A percentile compares a stretch with the other conserved stretches of the same genome.
Evolutionary conservation across 1,140 invertebrate species (phyloP).

Genomic region (Mactra quadrangularis): DNA sequence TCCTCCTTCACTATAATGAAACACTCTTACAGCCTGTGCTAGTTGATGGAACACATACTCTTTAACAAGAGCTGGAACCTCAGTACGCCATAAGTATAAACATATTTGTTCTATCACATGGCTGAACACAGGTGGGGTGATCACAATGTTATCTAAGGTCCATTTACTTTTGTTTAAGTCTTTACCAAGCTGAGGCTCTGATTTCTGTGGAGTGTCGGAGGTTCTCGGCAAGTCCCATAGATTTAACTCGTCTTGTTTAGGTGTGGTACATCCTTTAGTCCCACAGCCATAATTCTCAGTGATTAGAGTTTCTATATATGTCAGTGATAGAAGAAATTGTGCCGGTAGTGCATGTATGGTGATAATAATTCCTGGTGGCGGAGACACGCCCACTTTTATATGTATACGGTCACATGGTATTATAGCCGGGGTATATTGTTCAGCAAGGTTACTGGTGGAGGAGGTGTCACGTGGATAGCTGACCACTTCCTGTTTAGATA

Average conservation of each 20-base stretch:
- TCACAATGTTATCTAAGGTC: slow-evolving; percentile 78
- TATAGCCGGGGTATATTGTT: slow-evolving; percentile 81
- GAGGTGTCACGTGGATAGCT: slow-evolving; percentile 80
- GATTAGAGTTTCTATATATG: slow-evolving; percentile 82
- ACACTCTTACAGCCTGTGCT: slow-evolving; percentile 79
- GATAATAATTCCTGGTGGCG: slow-evolving; percentile 79
- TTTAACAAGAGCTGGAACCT: slow-evolving; percentile 81
- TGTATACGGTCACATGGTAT: slow-evolving; percentile 79
- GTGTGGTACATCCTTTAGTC: slow-evolving; percentile 68
- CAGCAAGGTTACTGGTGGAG: slow-evolving; percentile 76
- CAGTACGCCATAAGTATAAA: slow-evolving; percentile 80
- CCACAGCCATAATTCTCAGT: slow-evolving; percentile 79
- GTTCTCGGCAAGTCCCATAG: slow-evolving; percentile 26
- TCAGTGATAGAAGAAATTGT: slow-evolving; percentile 81
- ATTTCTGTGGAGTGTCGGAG: background rate
- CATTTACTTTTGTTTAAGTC: slow-evolving; percentile 74
- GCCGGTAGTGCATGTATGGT: slow-evolving; percentile 81
- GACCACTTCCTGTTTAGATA: slow-evolving; percentile 80
- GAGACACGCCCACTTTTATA: slow-evolving; percentile 78
- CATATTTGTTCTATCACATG: slow-evolving; percentile 80
- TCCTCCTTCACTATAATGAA: slow-evolving; percentile 74
- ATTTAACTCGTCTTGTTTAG: slow-evolving; percentile 43
- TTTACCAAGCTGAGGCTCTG: slow-evolving; percentile 30
- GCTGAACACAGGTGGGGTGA: slow-evolving; percentile 78
- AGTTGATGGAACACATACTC: slow-evolving; percentile 82